A percentile compares a stretch with the other conserved stretches of the same genome.
These are phyloP conservation scores for Montipora cactus DNA, from an alignment of 64 coral and sea anemone genomes.

Conservation along the genomic window DNA sequence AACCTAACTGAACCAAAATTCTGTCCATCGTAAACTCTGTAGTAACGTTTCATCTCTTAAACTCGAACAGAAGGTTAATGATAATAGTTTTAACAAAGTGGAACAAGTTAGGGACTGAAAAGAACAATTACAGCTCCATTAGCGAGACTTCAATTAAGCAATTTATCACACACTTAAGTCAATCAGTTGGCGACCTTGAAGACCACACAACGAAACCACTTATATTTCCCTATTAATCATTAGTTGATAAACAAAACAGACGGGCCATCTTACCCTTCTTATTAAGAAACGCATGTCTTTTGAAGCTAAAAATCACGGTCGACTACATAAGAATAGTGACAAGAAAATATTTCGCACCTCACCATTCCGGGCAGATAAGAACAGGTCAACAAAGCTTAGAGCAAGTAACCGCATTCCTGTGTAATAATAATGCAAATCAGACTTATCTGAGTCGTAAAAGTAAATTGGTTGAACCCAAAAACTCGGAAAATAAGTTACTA, in stretches of 20 bases:
- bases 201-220: conserved; percentile 53
- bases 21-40: background rate
- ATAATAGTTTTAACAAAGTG: background rate
- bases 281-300: no score
- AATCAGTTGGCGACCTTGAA: conserved; percentile 10
- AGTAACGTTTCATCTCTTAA: background rate
- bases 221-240: background rate
- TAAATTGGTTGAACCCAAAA: background rate
- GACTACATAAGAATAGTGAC: background rate
- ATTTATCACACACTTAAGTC: conserved; percentile 58
- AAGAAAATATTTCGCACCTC: conserved; percentile 7
- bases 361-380: background rate
- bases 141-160: conserved; percentile 37
- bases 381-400: background rate
- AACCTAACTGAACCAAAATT: background rate
- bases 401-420: conserved; percentile 1
- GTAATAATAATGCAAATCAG: background rate
- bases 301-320: background rate
- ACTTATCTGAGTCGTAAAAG: background rate
- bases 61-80: background rate
- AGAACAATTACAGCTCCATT: conserved; percentile 46
- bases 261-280: background rate
- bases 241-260: background rate
- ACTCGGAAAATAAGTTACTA: background rate
- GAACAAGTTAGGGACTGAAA: background rate